Conservation (phyloP, 2,113 vertebrate species). For the Cranoglanis bouderius region DNA sequence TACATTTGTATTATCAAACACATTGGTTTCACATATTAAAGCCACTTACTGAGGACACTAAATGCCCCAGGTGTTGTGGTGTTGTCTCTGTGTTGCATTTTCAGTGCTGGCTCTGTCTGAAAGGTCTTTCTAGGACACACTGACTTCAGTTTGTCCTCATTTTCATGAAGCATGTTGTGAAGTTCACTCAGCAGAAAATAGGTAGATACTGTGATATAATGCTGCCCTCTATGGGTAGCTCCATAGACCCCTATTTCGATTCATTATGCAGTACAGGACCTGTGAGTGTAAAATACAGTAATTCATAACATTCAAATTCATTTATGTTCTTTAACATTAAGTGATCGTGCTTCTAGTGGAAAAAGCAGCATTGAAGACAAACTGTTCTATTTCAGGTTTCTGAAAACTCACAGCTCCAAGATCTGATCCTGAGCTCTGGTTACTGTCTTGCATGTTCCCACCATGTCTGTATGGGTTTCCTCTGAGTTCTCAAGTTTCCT, state of each 20-base stretch:
- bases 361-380: not conserved
- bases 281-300: not conserved
- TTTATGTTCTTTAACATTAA: not conserved
- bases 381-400: not conserved
- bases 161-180: slow-evolving; percentile 21
- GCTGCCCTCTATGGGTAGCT: slow-evolving; percentile 45
- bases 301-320: not conserved
- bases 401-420: not conserved
- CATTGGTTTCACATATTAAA: not conserved
- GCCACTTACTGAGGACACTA: not conserved
- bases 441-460: not conserved
- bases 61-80: slow-evolving; percentile 26
- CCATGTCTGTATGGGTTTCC: not conserved
- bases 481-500: not conserved
- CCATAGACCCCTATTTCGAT: not conserved
- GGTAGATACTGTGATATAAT: not conserved
- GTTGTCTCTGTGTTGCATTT: slow-evolving; percentile 19
- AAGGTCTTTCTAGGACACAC: slow-evolving; percentile 40
- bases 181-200: slow-evolving; percentile 16
- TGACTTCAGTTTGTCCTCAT: slow-evolving; percentile 35
- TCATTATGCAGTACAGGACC: not conserved
- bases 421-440: not conserved
- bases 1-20: not conserved
- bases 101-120: not conserved
- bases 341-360: not conserved